Conservation (phyloP, 1,140 invertebrate species). For the Ptiloglossa arizonensis region DNA sequence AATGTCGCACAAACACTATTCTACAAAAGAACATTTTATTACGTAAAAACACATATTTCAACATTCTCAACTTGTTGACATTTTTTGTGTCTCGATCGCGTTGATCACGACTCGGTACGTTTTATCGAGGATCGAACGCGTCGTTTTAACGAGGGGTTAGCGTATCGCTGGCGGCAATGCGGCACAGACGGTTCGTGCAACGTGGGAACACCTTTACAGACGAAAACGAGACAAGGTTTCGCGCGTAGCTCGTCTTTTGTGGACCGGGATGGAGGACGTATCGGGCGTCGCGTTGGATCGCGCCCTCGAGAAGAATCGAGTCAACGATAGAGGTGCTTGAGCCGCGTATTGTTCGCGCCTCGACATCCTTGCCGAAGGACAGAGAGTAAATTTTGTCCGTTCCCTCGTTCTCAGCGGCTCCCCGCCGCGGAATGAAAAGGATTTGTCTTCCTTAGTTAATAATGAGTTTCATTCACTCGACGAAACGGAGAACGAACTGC, state of each 20-base stretch:
- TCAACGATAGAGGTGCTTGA: constrained; percentile 17
- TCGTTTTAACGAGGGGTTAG: too few relatives aligned
- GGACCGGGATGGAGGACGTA: constrained; percentile 25
- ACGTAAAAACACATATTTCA: too few relatives aligned
- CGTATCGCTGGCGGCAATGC: too few relatives aligned
- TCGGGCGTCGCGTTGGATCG: not conserved
- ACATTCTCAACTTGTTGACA: too few relatives aligned
- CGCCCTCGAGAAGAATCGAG: constrained; percentile 4
- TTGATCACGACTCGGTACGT: too few relatives aligned
- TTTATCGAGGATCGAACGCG: too few relatives aligned
- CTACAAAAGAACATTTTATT: too few relatives aligned
- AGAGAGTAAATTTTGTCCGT: constrained; percentile 32
- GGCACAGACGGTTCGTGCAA: too few relatives aligned
- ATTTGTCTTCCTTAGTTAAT: constrained; percentile 47
- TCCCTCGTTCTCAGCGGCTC: constrained; percentile 25
- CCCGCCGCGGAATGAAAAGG: constrained; percentile 26
- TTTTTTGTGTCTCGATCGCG: too few relatives aligned
- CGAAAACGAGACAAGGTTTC: constrained; percentile 33
- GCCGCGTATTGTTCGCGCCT: constrained; percentile 35
- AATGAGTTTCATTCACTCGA: constrained; percentile 49
- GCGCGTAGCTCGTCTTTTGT: constrained; percentile 32
- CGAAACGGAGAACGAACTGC: constrained; percentile 32
- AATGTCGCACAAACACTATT: too few relatives aligned
- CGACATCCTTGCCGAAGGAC: constrained; percentile 29
- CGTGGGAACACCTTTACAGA: too few relatives aligned